Base-by-base conservation (phyloP, 2,797 vertebrate genomes). In the Sebastolobus altivelis region DNA sequence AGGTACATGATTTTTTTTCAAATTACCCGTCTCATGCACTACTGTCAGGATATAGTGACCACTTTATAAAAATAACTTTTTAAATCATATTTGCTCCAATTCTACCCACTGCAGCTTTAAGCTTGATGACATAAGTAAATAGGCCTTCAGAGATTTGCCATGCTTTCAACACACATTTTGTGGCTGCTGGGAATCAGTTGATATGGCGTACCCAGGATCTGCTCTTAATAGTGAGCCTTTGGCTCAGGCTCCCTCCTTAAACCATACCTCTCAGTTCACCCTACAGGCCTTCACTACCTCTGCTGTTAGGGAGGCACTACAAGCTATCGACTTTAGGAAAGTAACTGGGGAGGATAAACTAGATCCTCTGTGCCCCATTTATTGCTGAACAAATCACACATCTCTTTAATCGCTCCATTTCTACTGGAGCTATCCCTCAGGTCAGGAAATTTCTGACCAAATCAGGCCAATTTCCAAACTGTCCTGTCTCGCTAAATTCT, bases 121-220 rank as follows among this genome's bases (percentile, higher is more conserved):
- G 43, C 16, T 43, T 75, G 43, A 75, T 55, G 25, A n/a, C 55
- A 12, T 29, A 14, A 63, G 25, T 65, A 37, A 54, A 72, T n/a
- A n/a, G n/a, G 16, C n/a, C 67, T 7, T 55, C 49, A 37, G 31
- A 69, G 31, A 14, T 54, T n/a, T 27, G 31, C 31, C 22, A 54
- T 54, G 33, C 43, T 38, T 38, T 38, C 3, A n/a, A 61, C 67
- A 61, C 13, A 33, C 25, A 59, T 29, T 71, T 40, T 40, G 18
- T 18, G 31, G 33, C 31, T 20, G 31, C 59, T 37, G 31, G 46
- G 16, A 65, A 29, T 40, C 9, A 5, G 12, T 40, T 56, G 60
- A 13, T 49, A 25, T n/a, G 8, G 13, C 25, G 1, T 5, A 40
- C 22, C 14, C 16, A 13, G 33, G 14, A 13, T 54, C 31, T 29